These are phyloP conservation scores for Podotricha telesiphe DNA, from an alignment of 2,888 invertebrate genomes.

Conservation along the genomic window DNA sequence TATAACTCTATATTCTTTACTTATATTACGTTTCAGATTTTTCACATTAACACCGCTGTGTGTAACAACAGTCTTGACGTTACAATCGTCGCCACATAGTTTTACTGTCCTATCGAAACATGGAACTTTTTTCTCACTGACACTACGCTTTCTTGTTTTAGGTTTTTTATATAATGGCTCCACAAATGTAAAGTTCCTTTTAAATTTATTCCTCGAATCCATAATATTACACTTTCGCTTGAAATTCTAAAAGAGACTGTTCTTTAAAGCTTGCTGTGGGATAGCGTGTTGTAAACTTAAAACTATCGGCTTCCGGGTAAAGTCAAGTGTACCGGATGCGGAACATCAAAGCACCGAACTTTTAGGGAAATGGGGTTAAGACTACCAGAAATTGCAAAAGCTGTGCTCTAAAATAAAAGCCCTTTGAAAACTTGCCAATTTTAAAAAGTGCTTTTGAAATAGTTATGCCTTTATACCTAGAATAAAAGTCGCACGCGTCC, in stretches of 20 bases:
- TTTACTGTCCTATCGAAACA: conserved; percentile 56
- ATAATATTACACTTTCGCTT: conserved; percentile 48
- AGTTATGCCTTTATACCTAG: neutral
- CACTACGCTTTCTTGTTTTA: conserved; percentile 49
- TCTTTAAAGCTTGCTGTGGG: conserved; percentile 48
- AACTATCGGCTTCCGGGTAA: conserved; percentile 53
- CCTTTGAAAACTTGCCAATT: conserved; percentile 33
- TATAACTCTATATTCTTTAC: conserved; percentile 47
- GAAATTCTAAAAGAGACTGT: conserved; percentile 51
- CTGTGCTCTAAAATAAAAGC: conserved; percentile 15
- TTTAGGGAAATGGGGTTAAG: conserved; percentile 47
- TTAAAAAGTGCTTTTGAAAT: conserved; percentile 13
- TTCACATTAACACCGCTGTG: conserved; percentile 47
- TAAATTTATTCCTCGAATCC: conserved; percentile 59
- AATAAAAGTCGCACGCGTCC: neutral
- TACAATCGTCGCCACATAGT: conserved; percentile 64
- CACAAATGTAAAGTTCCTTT: conserved; percentile 61
- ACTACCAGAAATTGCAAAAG: conserved; percentile 43
- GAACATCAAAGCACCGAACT: conserved; percentile 56
- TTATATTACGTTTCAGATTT: conserved; percentile 49
- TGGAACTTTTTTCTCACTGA: conserved; percentile 52
- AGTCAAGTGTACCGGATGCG: conserved; percentile 54
- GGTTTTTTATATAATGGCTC: conserved; percentile 70
- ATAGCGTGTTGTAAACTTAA: conserved; percentile 58
- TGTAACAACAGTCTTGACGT: conserved; percentile 55